Evolutionary conservation across 2,113 vertebrate genomes (phyloP).

Genomic region (Rhea americana): DNA sequence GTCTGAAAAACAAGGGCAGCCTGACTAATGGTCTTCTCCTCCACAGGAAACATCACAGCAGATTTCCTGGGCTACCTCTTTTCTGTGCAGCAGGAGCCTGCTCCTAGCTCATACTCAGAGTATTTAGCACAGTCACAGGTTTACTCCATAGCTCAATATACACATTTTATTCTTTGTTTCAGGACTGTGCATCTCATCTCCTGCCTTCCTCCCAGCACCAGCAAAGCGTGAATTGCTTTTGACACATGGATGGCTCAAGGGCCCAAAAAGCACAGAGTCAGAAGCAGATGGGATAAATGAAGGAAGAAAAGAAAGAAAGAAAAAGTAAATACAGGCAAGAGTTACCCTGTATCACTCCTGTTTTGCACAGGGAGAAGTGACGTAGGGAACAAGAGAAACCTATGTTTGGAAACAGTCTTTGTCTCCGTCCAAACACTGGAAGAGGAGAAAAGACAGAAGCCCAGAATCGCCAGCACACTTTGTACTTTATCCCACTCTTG

Average conservation of each 20-base stretch:
- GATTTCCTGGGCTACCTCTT: too few species aligned
- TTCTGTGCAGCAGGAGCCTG: too few species aligned
- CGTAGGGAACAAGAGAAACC: conserved; percentile 4
- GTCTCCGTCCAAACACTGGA: not conserved
- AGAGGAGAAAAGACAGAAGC: not conserved
- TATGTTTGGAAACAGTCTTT: not conserved
- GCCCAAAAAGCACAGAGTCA: not conserved
- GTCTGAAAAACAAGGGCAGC: not conserved
- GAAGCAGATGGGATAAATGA: conserved; percentile 28
- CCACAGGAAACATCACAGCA: too few species aligned
- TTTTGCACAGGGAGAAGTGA: not conserved
- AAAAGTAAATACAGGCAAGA: not conserved
- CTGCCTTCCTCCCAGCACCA: not conserved
- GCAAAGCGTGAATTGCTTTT: conserved; percentile 3
- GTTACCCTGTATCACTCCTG: not conserved
- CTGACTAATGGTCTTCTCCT: not conserved
- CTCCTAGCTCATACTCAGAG: not conserved
- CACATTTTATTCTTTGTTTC: not conserved
- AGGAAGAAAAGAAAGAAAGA: not conserved
- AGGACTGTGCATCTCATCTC: not conserved
- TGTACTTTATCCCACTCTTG: conserved; percentile 44
- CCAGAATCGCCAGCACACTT: conserved; percentile 13
- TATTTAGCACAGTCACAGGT: not conserved
- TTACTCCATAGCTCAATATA: accelerated
- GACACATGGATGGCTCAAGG: conserved; percentile 26